These are phyloP conservation scores for Tinamus major DNA, from an alignment of 2,797 vertebrate genomes.

Conservation along the genomic window DNA sequence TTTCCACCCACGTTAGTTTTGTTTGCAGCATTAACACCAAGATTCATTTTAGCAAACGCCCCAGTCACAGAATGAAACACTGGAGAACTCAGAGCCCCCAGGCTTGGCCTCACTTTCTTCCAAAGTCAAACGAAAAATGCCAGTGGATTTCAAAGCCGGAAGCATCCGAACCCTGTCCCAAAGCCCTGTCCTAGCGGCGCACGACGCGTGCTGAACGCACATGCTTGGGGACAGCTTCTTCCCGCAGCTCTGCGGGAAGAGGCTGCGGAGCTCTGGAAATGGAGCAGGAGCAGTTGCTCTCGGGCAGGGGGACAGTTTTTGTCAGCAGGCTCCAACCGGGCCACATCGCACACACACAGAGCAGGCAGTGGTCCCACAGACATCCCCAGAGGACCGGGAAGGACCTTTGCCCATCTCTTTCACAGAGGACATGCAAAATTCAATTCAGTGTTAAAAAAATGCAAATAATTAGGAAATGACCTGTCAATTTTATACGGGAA, in stretches of 20 bases:
- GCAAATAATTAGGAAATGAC: background rate
- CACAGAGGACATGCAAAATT: background rate
- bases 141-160: background rate
- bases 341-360: fast-evolving
- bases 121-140: background rate
- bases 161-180: background rate
- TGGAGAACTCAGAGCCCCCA: background rate
- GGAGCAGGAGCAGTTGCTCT: background rate
- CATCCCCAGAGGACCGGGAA: background rate
- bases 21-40: background rate
- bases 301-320: background rate
- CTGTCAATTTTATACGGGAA: background rate
- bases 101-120: background rate
- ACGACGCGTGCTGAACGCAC: fast-evolving
- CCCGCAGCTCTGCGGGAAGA: background rate
- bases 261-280: background rate
- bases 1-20: background rate
- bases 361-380: fast-evolving
- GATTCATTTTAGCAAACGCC: background rate
- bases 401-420: background rate
- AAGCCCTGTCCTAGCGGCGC: background rate
- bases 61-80: background rate
- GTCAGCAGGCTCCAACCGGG: background rate
- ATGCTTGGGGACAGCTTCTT: background rate
- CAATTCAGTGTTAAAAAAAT: background rate